Evolutionary conservation across 2,888 invertebrate genomes (phyloP).

Genomic region (Eurytoma adleriae): DNA sequence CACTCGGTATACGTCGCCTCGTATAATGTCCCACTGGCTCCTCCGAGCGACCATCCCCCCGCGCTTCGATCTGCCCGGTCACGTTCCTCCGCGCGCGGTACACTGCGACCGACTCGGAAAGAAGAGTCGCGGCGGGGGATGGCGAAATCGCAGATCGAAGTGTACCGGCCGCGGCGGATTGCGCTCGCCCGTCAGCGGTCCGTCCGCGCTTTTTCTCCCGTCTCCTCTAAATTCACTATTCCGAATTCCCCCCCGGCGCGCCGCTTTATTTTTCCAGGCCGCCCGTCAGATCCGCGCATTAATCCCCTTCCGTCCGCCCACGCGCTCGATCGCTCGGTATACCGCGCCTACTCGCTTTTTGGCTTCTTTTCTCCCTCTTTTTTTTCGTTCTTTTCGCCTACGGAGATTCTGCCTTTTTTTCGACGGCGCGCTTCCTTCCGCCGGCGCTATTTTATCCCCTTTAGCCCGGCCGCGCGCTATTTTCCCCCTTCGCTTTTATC

Average conservation of each 20-base stretch:
- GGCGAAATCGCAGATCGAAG: too few species aligned
- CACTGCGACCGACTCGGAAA: too few species aligned
- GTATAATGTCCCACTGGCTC: conserved; percentile 49
- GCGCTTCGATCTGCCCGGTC: conserved; percentile 10
- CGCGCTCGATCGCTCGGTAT: too few species aligned
- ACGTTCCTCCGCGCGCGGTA: neutral
- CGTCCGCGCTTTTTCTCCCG: conserved; percentile 2
- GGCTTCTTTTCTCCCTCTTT: neutral
- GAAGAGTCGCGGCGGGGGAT: too few species aligned
- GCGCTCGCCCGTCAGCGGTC: neutral
- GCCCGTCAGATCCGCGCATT: conserved; percentile 1
- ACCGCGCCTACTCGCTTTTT: neutral
- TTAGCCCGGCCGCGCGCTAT: neutral
- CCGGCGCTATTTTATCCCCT: neutral
- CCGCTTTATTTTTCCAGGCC: neutral
- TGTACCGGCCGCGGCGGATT: too few species aligned
- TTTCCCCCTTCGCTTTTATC: neutral
- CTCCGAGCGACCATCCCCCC: conserved; percentile 6
- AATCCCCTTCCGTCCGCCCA: neutral
- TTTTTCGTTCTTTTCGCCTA: neutral
- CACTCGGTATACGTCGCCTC: conserved; percentile 49
- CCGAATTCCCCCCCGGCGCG: conserved; percentile 3
- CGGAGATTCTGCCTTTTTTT: neutral
- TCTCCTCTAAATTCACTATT: conserved; percentile 28
- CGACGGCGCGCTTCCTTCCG: neutral